phyloP scores from a whole-genome alignment of 2,797 vertebrate species.

The Jordanella pulchra region DNA sequence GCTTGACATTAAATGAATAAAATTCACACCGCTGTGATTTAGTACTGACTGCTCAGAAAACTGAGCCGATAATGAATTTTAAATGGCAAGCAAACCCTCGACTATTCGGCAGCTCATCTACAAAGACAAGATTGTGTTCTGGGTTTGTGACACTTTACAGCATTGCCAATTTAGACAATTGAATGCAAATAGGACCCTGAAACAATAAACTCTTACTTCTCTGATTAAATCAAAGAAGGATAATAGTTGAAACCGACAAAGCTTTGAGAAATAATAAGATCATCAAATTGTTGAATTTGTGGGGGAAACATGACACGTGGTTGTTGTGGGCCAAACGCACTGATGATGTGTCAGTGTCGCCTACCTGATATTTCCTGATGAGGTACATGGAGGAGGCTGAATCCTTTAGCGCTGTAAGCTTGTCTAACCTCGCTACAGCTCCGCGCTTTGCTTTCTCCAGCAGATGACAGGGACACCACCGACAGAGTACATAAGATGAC shows the following conservation, averaged over 20 bases:
- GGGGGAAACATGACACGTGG: constrained; percentile 38
- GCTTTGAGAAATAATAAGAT: constrained; percentile 8
- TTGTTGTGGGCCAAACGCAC: constrained; percentile 3
- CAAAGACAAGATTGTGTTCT: not conserved
- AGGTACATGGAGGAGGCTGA: constrained; percentile 89
- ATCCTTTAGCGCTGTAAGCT: constrained; percentile 89
- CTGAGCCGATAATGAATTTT: constrained; percentile 12
- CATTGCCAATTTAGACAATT: not conserved
- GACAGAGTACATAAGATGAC: constrained; percentile 79
- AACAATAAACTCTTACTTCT: not conserved
- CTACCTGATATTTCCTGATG: constrained; percentile 95
- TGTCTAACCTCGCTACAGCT: constrained; percentile 93
- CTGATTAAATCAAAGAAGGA: not conserved
- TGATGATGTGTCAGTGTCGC: constrained; percentile 25
- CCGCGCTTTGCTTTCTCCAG: constrained; percentile 86
- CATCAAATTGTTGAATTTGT: constrained; percentile 20
- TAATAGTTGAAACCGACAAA: not conserved
- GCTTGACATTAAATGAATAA: constrained; percentile 18
- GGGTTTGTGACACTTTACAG: constrained; percentile 7
- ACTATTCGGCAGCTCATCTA: not conserved
- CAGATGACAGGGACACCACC: constrained; percentile 76
- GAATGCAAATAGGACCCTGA: not conserved
- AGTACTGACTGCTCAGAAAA: constrained; percentile 9
- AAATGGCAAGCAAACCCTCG: not conserved
- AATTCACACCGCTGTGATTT: constrained; percentile 14